A percentile compares a stretch with the other conserved stretches of the same genome.
phyloP scores from a whole-genome alignment of 1,140 invertebrate species.

The Hypothenemus hampei region DNA sequence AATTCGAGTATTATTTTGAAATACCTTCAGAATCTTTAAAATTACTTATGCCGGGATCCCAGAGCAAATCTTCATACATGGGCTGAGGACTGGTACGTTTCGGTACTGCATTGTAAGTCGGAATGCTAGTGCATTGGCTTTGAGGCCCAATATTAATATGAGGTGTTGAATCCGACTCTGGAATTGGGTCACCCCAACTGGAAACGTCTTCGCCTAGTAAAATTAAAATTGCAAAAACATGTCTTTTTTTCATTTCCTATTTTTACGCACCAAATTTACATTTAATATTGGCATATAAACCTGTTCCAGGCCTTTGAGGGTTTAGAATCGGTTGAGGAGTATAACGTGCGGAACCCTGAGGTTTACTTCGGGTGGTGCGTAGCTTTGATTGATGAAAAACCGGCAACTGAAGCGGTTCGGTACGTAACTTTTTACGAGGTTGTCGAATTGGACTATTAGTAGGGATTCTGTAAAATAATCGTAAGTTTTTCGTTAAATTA shows the following conservation, averaged over 20 bases:
- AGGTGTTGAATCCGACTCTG: conserved; percentile 51
- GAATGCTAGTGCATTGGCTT: conserved; percentile 76
- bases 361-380: conserved; percentile 50
- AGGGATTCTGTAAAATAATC: conserved; percentile 50
- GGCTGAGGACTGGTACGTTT: conserved; percentile 45
- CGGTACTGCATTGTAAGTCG: conserved; percentile 27
- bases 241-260: background rate
- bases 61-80: conserved; percentile 69
- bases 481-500: background rate
- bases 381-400: conserved; percentile 51
- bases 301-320: conserved; percentile 79
- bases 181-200: conserved; percentile 41
- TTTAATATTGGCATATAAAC: conserved; percentile 59
- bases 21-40: conserved; percentile 71
- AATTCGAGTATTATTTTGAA: background rate
- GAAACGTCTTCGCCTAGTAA: conserved; percentile 33
- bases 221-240: conserved; percentile 10
- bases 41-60: conserved; percentile 76
- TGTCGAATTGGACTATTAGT: conserved; percentile 56
- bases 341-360: conserved; percentile 59
- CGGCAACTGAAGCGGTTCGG: conserved; percentile 56
- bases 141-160: conserved; percentile 88
- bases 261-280: conserved; percentile 29
- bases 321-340: conserved; percentile 91
- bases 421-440: conserved; percentile 59